Percentiles rank a stretch among this genome's conserved stretches.
Evolutionary conservation across 2,888 invertebrate genomes (phyloP).

Genomic region (Drosophila conformis): DNA sequence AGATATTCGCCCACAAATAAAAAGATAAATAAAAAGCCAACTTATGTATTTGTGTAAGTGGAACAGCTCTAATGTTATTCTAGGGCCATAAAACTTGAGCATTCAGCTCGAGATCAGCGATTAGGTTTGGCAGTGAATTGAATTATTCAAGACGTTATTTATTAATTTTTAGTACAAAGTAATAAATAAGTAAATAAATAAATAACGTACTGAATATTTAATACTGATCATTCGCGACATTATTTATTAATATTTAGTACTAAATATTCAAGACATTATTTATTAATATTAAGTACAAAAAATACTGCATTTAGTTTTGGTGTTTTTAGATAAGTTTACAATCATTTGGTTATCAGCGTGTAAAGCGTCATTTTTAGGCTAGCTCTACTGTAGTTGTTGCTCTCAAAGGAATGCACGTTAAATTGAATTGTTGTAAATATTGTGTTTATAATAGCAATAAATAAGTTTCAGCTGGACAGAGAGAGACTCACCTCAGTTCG

Average conservation of each 20-base stretch:
- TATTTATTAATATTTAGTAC: conserved; percentile 15
- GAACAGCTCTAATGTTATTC: conserved; percentile 65
- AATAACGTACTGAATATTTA: too few species aligned
- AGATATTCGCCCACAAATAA: conserved; percentile 17
- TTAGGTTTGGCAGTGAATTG: conserved; percentile 37
- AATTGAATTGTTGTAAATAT: background rate
- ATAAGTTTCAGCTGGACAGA: background rate
- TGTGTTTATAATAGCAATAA: background rate
- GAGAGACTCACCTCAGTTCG: conserved; percentile 49
- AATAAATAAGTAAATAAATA: background rate
- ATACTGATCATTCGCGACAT: conserved; percentile 29
- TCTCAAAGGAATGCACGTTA: conserved; percentile 13
- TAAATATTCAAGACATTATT: conserved; percentile 52
- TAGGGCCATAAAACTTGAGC: conserved; percentile 61
- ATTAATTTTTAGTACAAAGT: conserved; percentile 17
- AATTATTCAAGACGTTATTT: conserved; percentile 57
- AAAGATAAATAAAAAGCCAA: background rate
- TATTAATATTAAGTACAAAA: conserved; percentile 14
- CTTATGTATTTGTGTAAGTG: conserved; percentile 61
- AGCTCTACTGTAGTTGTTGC: conserved; percentile 46
- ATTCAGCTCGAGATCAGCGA: conserved; percentile 32
- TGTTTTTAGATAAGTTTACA: conserved; percentile 21
- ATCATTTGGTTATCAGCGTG: conserved; percentile 29
- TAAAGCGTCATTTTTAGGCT: conserved; percentile 45
- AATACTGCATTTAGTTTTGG: conserved; percentile 27